These are phyloP conservation scores for Mystacides longicornis DNA, from an alignment of 2,888 invertebrate genomes.

Conservation along the genomic window DNA sequence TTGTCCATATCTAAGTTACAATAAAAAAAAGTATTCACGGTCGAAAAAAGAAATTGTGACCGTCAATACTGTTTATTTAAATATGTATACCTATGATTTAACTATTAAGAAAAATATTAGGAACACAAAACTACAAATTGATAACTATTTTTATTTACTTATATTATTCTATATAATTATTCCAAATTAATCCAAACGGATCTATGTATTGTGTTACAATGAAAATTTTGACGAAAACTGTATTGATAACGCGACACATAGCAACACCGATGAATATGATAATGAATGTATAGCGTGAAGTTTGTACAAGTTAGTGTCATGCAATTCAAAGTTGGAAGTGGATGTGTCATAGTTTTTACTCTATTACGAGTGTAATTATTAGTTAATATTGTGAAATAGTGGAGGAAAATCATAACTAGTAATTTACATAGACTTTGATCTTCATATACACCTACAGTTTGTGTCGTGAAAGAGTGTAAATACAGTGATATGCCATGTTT, in stretches of 20 bases:
- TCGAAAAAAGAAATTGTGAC: too few relatives aligned
- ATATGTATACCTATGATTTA: too few relatives aligned
- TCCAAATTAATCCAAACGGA: too few relatives aligned
- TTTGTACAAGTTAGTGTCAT: neutral
- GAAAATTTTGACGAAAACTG: neutral
- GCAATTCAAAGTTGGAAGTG: neutral
- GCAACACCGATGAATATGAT: neutral
- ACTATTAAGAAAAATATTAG: too few relatives aligned
- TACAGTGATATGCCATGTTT: neutral
- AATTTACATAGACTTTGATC: neutral
- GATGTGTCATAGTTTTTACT: neutral
- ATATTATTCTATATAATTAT: too few relatives aligned
- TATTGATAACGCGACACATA: neutral
- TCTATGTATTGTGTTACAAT: too few relatives aligned
- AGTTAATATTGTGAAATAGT: constrained; percentile 1
- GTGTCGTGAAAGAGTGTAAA: neutral
- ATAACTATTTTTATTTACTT: too few relatives aligned
- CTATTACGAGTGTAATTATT: neutral
- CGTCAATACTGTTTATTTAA: too few relatives aligned
- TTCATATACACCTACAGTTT: neutral
- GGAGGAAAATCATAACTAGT: neutral
- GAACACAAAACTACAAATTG: too few relatives aligned
- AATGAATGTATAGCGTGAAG: neutral
- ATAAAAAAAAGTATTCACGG: too few relatives aligned
- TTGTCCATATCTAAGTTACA: too few relatives aligned